Conservation (phyloP, 2,797 vertebrate genomes). For the Gadopsis marmoratus region DNA sequence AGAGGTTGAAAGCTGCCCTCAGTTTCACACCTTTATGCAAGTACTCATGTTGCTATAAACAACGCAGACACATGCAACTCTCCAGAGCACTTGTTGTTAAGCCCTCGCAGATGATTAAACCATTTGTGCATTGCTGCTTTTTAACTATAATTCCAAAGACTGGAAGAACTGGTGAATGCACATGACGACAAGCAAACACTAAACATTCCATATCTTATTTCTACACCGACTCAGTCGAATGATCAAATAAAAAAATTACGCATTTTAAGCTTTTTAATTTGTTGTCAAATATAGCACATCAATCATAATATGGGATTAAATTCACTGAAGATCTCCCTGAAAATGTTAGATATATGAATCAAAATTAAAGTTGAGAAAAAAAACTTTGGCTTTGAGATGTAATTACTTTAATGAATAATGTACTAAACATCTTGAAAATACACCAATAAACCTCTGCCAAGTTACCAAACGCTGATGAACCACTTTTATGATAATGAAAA, state of each 20-base stretch:
- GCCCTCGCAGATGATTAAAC: not conserved
- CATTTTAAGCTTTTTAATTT: not conserved
- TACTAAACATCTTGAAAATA: not conserved
- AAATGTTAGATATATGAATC: slow-evolving; percentile 1
- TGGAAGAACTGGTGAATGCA: not conserved
- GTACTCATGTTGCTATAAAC: not conserved
- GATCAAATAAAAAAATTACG: not conserved
- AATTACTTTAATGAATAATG: not conserved
- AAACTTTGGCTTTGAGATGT: not conserved
- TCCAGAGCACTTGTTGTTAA: not conserved
- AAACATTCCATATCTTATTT: not conserved
- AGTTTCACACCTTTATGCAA: slow-evolving; percentile 5
- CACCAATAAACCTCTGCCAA: not conserved
- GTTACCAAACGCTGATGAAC: slow-evolving; percentile 19
- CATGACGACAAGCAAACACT: not conserved
- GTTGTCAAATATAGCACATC: not conserved
- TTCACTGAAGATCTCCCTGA: not conserved
- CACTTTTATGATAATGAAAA: slow-evolving; percentile 32
- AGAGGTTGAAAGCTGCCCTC: not conserved
- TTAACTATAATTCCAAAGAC: not conserved
- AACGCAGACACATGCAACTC: not conserved
- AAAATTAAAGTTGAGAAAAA: not conserved
- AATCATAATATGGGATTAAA: not conserved
- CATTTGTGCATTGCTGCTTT: not conserved
- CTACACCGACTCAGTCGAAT: not conserved